phyloP scores from a whole-genome alignment of 30 jellyfish, hydroid and myxozoan genomes.

The Turritopsis rubra region DNA sequence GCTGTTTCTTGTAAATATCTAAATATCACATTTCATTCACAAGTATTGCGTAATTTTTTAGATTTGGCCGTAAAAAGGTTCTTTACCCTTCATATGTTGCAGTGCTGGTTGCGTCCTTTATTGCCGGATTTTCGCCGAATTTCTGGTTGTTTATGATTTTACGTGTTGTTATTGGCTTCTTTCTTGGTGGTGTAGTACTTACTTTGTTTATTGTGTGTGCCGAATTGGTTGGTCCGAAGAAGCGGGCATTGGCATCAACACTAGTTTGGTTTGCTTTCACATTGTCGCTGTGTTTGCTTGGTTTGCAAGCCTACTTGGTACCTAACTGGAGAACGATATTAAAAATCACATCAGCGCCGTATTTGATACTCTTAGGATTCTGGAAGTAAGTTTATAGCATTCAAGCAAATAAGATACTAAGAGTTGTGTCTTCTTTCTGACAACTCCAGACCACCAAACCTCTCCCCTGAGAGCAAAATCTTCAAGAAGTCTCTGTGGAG shows the following conservation, averaged over 20 bases:
- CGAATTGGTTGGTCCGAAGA: constrained; percentile 51
- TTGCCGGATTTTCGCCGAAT: constrained; percentile 34
- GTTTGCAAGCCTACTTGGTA: constrained; percentile 47
- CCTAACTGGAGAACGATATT: constrained; percentile 46
- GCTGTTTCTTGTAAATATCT: neutral
- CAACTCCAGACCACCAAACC: too few relatives aligned
- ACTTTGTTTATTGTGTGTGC: constrained; percentile 42
- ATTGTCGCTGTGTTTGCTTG: constrained; percentile 43
- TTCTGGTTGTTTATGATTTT: constrained; percentile 37
- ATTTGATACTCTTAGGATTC: constrained; percentile 17
- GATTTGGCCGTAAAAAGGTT: constrained; percentile 45
- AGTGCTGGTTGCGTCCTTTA: constrained; percentile 28
- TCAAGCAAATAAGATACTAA: too few relatives aligned
- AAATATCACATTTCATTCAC: neutral
- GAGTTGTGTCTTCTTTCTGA: too few relatives aligned
- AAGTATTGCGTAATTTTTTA: neutral
- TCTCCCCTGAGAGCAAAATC: too few relatives aligned
- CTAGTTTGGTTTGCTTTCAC: constrained; percentile 52
- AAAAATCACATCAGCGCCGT: constrained; percentile 42
- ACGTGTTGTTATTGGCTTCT: constrained; percentile 44
- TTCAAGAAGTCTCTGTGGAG: too few relatives aligned
- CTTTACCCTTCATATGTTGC: constrained; percentile 34
- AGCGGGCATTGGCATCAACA: constrained; percentile 49
- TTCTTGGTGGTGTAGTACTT: constrained; percentile 39
- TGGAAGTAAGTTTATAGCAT: constrained; percentile 39